Evolutionary conservation across 2,113 vertebrate species (phyloP).

Genomic region (Prionailurus bengalensis): DNA sequence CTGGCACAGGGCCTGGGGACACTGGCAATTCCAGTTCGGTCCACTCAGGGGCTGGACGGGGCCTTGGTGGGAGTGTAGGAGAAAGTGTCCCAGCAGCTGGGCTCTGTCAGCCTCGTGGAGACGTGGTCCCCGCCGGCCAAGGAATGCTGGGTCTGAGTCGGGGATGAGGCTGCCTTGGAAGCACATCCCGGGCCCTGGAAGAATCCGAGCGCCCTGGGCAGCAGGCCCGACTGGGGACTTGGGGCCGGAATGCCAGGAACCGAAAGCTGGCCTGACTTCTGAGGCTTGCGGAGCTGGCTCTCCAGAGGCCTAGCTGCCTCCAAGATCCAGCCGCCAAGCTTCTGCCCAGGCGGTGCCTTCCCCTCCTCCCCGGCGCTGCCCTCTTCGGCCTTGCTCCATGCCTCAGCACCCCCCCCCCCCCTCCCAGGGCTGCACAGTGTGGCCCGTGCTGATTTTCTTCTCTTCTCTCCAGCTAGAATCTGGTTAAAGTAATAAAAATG

Average conservation of each 20-base stretch:
- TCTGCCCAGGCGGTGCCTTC: not conserved
- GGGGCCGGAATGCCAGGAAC: slow-evolving; percentile 77
- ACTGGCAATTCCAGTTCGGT: not conserved
- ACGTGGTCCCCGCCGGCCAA: not conserved
- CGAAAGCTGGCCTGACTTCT: slow-evolving; percentile 80
- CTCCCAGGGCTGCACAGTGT: not conserved
- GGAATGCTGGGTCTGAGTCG: slow-evolving; percentile 59
- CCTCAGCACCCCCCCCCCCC: not conserved
- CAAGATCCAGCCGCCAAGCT: not conserved
- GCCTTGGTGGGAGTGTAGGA: not conserved
- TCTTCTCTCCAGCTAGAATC: not conserved
- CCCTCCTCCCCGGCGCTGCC: not conserved
- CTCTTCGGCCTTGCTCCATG: fast-evolving
- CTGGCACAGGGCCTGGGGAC: not conserved
- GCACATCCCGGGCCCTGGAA: slow-evolving; percentile 66
- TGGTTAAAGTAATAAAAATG: not conserved
- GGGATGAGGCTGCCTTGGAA: slow-evolving; percentile 70
- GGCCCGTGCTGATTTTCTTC: not conserved
- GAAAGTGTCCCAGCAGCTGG: slow-evolving; percentile 72
- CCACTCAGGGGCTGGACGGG: not conserved
- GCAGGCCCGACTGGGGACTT: slow-evolving; percentile 64
- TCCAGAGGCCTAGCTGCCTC: not conserved
- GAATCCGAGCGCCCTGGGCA: slow-evolving; percentile 66
- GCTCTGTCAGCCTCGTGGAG: slow-evolving; percentile 45
- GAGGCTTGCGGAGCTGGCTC: slow-evolving; percentile 60